Percentiles rank a stretch among this genome's conserved stretches.
phyloP scores from a whole-genome alignment of 2,113 vertebrate genomes.

The Anolis carolinensis region DNA sequence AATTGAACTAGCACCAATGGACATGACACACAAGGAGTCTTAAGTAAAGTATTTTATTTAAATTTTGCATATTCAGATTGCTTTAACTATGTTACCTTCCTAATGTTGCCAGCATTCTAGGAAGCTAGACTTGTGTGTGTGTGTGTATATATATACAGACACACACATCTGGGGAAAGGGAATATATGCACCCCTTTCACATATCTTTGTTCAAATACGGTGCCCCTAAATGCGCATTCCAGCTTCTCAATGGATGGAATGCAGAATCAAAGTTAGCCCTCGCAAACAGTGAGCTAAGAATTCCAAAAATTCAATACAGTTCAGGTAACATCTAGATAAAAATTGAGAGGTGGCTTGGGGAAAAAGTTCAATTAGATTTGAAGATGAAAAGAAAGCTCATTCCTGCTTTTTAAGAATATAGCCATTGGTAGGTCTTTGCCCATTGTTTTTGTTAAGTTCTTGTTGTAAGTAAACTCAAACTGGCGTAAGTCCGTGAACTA shows the following conservation, averaged over 20 bases:
- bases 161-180: neutral
- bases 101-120: neutral
- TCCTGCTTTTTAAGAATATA: neutral
- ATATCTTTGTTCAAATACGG: neutral
- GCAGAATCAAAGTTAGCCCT: neutral
- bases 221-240: neutral
- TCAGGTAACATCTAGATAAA: neutral
- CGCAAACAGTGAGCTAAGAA: neutral
- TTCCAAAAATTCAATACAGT: neutral
- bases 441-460: slow-evolving; percentile 12
- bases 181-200: too few species aligned
- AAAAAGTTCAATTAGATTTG: neutral
- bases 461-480: neutral
- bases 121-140: neutral
- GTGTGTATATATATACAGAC: too few species aligned
- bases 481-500: neutral
- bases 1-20: neutral
- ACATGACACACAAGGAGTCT: neutral
- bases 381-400: neutral
- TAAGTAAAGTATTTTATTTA: neutral
- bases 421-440: neutral
- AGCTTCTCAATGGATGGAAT: neutral
- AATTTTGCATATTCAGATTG: neutral
- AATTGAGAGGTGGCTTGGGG: neutral
- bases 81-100: neutral